Base-by-base conservation (phyloP, 1,140 invertebrate species). In the Triops longicaudatus region DNA sequence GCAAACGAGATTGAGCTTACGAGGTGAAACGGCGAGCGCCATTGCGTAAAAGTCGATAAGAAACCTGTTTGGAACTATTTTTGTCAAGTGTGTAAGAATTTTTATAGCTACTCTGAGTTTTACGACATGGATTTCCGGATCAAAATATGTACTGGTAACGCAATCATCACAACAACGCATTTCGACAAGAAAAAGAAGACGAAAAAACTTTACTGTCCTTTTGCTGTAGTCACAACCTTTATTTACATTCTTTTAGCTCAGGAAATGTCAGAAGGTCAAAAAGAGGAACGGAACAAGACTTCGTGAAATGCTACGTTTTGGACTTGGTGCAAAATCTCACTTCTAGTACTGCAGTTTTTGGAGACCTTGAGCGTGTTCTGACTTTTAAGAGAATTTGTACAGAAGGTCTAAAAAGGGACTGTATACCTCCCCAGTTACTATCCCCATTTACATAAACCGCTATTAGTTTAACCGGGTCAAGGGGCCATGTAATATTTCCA, bases 381-480 rank as follows among this genome's bases (percentile, higher is more conserved):
- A 63, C 50, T 63, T 22, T 22, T 22, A 22, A 63, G 50, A 63
- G 50, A 22, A n/a, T 63, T 63, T 22, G 50, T 17, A 63, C 7
- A 22, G 3, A 63, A 63, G 50, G 22, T 63, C 22, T n/a, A 63
- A 63, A 63, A 63, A 14, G 50, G 17, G 17, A 22, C 22, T 63
- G 22, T 63, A 63, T 63, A 22, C 50, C 31, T 37, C 31, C 22
- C 50, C 50, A 63, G 22, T n/a, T 10, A 63, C 50, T 22, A 63
- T 63, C 50, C 50, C 22, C 50, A 63, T 63, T 63, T 63, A 63
- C 50, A 63, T 63, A 63, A 63, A 37, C 31, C 31, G 31, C 50
- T 22, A 63, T 22, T n/a, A 63, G 9, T 63, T 22, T 63, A 63
- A 63, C 14, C 50, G 50, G 50, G 22, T 63, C 50, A 63, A 22